Conservation (phyloP, 2,113 vertebrate genomes). For the Megatriorchis doriae region DNA sequence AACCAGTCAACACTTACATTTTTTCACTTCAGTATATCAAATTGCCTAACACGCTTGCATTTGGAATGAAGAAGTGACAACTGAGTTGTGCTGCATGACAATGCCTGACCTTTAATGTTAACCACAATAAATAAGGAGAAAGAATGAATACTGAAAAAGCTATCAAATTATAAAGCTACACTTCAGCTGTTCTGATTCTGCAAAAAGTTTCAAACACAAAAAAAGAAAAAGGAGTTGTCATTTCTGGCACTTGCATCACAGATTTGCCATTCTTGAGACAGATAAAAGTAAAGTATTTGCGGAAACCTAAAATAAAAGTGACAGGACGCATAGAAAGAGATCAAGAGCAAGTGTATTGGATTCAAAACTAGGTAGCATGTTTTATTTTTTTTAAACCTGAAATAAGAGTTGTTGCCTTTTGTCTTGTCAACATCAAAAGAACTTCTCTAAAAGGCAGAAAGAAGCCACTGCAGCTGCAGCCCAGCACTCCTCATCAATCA, state of each 20-base stretch:
- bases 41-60: neutral
- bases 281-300: conserved; percentile 14
- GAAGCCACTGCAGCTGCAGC: neutral
- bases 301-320: conserved; percentile 13
- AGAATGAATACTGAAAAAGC: neutral
- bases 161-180: neutral
- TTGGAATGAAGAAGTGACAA: neutral
- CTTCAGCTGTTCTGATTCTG: neutral
- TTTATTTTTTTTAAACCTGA: neutral
- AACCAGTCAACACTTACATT: neutral
- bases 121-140: neutral
- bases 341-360: neutral
- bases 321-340: neutral
- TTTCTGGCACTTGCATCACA: neutral
- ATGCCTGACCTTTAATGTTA: neutral
- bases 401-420: neutral
- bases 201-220: neutral
- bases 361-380: neutral
- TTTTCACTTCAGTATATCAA: neutral
- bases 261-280: neutral
- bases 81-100: neutral
- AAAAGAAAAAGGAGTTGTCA: neutral
- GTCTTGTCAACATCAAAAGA: conserved; percentile 13
- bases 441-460: neutral
- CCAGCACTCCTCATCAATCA: neutral